Evolutionary conservation across 2,888 invertebrate genomes (phyloP), one percentile per base, ranked within the genome.

Genomic region (Leptinotarsa haldemani): DNA sequence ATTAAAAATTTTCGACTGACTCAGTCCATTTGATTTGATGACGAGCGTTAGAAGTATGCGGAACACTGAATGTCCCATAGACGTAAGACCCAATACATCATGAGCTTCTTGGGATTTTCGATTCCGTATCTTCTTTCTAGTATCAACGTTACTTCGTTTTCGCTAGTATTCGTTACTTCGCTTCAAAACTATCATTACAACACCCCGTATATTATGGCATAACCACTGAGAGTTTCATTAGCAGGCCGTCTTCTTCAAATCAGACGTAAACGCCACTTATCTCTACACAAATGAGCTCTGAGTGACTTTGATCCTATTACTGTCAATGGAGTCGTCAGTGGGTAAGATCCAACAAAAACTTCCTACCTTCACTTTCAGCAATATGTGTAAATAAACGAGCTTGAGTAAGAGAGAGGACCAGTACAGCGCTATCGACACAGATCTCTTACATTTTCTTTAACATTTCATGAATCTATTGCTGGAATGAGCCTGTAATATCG

Each of bases 351-450:
- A 70, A 61, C 66, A 78, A 76, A 79, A 80, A 79, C 78, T 80
- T 77, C 80, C 78, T 68, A 69, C 48, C 46, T 75, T 78, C 71
- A 78, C 80, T 77, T 78, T 80, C 78, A 71, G 75, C 75, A 56
- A 69, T 48, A 70, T 71, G 74, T 52, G 72, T 69, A 75, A 71
- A 71, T 73, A 74, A 72, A 75, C 68, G 61, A 67, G 61, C 70
- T 70, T 71, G 65, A 68, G 71, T 74, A 76, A 74, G 66, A 74
- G 75, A 53, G 56, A 48, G 16, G 47, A 58, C 20, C 56, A n/a
- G 66, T 69, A 58, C 46, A 64, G n/a, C 15, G 65, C n/a, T 74
- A 77, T 77, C 74, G 69, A 22, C 71, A 40, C 67, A 56, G 73
- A 77, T 77, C 77, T 75, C 53, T 52, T 64, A 61, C 61, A 61